Evolutionary conservation across 2,113 vertebrate species (phyloP), one percentile per base, ranked within the genome.

Genomic region (Nymphicus hollandicus): DNA sequence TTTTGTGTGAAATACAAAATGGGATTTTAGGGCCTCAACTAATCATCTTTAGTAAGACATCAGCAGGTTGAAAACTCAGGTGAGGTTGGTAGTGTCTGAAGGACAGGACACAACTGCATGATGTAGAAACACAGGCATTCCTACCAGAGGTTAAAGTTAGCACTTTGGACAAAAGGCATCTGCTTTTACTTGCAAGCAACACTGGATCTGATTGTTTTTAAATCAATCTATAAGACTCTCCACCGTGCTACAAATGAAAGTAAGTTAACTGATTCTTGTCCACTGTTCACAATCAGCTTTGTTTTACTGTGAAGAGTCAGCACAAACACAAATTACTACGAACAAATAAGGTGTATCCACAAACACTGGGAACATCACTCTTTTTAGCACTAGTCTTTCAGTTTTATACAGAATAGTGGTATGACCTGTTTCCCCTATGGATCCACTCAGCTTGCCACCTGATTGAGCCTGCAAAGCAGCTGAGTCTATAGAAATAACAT

Each of bases 301-400:
- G 5, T 6, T 64, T 69, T 47, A 6, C 2, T 80, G 29, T 6
- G 7, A 64, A 55, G 1, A 1, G 11, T 8, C 7, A 81, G 4
- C 17, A 58, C 25, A 44, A 56, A 20, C 10, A 3, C 63, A 33
- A 37, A 7, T 53, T 53, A 46, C 31, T 63, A 17, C 11, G 13
- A 79, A 37, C 37, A 77, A 88, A 91, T 58, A 71, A n/a, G n/a
- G n/a, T 74, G 24, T 44, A 65, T 47, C 27, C 53, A 43, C 13
- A 60, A 77, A 24, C 60, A 52, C 37, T 24, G 15, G 17, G 19
- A 58, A 61, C 29, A 39, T 44, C 1, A 0, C 17, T 84, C 13
- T 55, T 82, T 78, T 65, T 43, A 33, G 8, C 1, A 1, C 10
- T 56, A 47, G 1, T 11, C 10, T 91, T 85, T 77, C 56, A 73